Base-by-base conservation (phyloP, 2,113 vertebrate species). In the Butastur rufipennis region DNA sequence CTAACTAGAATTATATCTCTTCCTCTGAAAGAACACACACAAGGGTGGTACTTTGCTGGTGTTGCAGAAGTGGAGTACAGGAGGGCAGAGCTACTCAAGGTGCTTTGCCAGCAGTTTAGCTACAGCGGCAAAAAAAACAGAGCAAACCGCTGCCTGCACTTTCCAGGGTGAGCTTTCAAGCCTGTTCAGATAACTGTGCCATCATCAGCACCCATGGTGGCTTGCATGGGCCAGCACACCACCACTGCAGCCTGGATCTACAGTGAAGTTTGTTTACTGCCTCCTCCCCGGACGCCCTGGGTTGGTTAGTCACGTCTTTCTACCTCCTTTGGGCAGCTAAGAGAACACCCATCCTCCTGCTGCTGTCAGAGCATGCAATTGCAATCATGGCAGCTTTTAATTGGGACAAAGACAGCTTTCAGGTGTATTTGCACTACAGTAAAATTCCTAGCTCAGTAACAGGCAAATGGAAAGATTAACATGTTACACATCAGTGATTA, bases 381-480 rank as follows among this genome's bases (percentile, higher is more conserved):
- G 42, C 50, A 50, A 70, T 88, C 90, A 50, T 3, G 1, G 63
- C 56, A 80, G 82, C 74, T 95, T 87, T 73, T 88, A 86, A 90
- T 2, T 67, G 92, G 50, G 75, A 80, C 66, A 68, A 42, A 59
- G 72, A 26, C 9, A 89, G 58, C 63, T 89, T 91, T 89, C 68
- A 86, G 83, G 61, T 82, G 38, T 59, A 47, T 67, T 18, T 70
- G 81, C 65, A 43, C 48, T 53, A 1, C 9, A 63, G 81, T 75
- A 81, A 86, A 89, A 86, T 17, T 40, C 36, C 52, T 77, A 32
- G 63, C 73, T 86, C 40, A 21, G 26, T 34, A 87, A 90, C 34
- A 88, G 70, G 66, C 71, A 92, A 91, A 84, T 65, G 71, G 70
- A 43, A 89, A 81, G 52, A 79, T 81, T 71, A 92, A 90, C 63